Evolutionary conservation across 2,797 vertebrate genomes (phyloP).

Genomic region (Thripadectes ignobilis): DNA sequence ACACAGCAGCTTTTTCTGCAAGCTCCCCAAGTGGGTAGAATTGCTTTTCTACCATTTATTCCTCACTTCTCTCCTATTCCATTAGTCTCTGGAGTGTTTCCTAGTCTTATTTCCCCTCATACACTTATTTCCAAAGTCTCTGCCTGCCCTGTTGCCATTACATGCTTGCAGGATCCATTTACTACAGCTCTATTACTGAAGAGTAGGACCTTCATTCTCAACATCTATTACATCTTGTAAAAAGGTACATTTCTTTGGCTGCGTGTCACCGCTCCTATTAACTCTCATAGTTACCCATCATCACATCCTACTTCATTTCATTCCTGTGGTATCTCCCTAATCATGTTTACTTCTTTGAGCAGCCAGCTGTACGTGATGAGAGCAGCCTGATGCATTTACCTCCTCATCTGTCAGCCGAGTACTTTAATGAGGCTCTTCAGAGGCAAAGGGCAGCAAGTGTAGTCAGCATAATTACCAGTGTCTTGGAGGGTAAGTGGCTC

Average conservation of each 20-base stretch:
- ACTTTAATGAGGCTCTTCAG: constrained; percentile 78
- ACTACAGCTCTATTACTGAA: neutral
- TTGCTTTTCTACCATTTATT: neutral
- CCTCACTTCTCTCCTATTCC: neutral
- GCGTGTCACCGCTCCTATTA: neutral
- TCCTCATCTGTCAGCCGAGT: constrained; percentile 77
- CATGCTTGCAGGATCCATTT: neutral
- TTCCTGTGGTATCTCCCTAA: constrained; percentile 17
- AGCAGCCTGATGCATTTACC: constrained; percentile 75
- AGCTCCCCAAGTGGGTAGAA: neutral
- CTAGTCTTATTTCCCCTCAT: neutral
- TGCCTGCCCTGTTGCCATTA: neutral
- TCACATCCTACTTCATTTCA: neutral
- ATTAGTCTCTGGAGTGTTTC: neutral
- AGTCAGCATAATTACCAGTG: constrained; percentile 91
- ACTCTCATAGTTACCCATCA: neutral
- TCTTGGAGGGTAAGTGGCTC: constrained; percentile 89
- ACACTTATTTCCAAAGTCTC: neutral
- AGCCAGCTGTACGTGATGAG: constrained; percentile 71
- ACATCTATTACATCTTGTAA: neutral
- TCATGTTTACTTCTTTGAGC: constrained; percentile 39
- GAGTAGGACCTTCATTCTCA: neutral
- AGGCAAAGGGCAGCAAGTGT: constrained; percentile 86
- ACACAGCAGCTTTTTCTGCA: neutral
- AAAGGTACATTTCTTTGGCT: neutral